Conservation (phyloP, 1,140 invertebrate species). For the Drosophila busckii region DNA sequence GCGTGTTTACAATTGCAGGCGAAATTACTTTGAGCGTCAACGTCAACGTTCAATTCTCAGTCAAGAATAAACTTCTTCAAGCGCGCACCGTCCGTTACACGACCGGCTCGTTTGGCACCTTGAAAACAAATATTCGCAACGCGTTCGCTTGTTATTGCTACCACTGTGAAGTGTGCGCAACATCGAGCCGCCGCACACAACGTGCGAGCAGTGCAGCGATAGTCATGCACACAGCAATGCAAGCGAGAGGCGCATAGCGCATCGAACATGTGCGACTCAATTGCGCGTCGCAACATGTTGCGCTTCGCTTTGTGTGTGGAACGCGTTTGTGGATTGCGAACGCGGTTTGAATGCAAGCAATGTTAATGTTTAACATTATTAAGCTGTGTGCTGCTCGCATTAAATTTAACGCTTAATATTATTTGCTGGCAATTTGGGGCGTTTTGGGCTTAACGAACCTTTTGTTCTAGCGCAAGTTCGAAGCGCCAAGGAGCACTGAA, state of each 20-base stretch:
- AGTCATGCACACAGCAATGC: too few species aligned
- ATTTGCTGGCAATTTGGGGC: too few species aligned
- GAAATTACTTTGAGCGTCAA: slow-evolving; percentile 4
- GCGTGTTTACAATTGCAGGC: too few species aligned
- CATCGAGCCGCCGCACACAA: too few species aligned
- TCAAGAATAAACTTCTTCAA: slow-evolving; percentile 8
- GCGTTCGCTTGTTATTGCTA: slow-evolving; percentile 38
- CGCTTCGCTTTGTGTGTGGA: slow-evolving; percentile 24
- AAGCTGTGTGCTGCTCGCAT: too few species aligned
- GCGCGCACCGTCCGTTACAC: slow-evolving; percentile 33
- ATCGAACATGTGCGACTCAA: too few species aligned
- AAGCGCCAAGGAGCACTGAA: slow-evolving; percentile 12
- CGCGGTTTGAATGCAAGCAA: background rate
- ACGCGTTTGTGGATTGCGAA: slow-evolving; percentile 29
- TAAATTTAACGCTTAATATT: background rate
- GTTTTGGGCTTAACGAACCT: too few species aligned
- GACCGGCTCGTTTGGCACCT: slow-evolving; percentile 33
- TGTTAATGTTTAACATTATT: too few species aligned
- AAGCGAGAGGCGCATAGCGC: too few species aligned
- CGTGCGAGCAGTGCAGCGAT: too few species aligned
- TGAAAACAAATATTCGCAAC: too few species aligned
- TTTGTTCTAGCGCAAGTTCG: too few species aligned
- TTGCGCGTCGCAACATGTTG: slow-evolving; percentile 1
- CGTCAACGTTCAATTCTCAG: slow-evolving; percentile 7
- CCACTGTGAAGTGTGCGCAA: slow-evolving; percentile 17